These are phyloP conservation scores for Halictus rubicundus DNA, from an alignment of 1,140 invertebrate genomes.

Conservation along the genomic window DNA sequence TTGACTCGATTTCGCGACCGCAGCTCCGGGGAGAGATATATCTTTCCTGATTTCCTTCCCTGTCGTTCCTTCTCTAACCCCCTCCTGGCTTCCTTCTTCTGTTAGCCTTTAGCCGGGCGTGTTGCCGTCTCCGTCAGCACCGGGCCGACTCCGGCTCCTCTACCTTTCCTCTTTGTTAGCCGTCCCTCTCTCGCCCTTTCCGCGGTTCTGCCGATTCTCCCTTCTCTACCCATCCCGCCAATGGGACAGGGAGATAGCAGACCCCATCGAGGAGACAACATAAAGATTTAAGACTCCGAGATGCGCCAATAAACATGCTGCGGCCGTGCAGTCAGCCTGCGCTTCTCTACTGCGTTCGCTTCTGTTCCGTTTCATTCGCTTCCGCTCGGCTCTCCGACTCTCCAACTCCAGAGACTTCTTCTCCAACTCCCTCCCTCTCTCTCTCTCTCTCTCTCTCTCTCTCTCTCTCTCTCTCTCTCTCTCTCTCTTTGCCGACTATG, in stretches of 20 bases:
- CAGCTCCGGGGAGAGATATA: slow-evolving; percentile 68
- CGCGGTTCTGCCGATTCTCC: slow-evolving; percentile 25
- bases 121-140: slow-evolving; percentile 32
- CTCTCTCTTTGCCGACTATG: background rate
- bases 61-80: slow-evolving; percentile 40
- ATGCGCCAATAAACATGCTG: slow-evolving; percentile 81
- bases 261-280: slow-evolving; percentile 79
- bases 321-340: slow-evolving; percentile 65
- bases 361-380: slow-evolving; percentile 75
- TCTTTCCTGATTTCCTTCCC: slow-evolving; percentile 67
- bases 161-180: background rate
- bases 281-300: slow-evolving; percentile 80
- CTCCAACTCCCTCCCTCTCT: background rate
- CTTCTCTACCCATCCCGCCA: slow-evolving; percentile 34
- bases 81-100: slow-evolving; percentile 49
- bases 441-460: background rate
- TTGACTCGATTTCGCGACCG: slow-evolving; percentile 76
- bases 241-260: slow-evolving; percentile 67
- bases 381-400: slow-evolving; percentile 63
- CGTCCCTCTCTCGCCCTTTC: slow-evolving; percentile 38
- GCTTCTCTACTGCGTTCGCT: slow-evolving; percentile 72
- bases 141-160: background rate
- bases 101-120: slow-evolving; percentile 6
- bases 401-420: slow-evolving; percentile 23
- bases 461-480: background rate